A percentile compares a stretch with the other conserved stretches of the same genome.
These are phyloP conservation scores for human DNA, from an alignment of 2,113 vertebrate genomes.

Conservation along the genomic window DNA sequence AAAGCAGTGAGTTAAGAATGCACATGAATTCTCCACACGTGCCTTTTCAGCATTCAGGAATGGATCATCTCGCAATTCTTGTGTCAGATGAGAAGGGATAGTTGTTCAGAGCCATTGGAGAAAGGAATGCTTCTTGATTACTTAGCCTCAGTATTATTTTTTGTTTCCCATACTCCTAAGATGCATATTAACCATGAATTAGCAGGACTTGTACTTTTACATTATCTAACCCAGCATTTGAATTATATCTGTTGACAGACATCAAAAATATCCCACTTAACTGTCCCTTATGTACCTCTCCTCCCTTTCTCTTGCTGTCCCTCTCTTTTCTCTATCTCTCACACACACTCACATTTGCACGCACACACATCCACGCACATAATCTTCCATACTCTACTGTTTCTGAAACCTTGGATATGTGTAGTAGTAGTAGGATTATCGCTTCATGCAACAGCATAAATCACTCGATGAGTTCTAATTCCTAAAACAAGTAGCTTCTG, in stretches of 20 bases:
- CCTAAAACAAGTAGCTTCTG: background rate
- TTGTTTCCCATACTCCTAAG: background rate
- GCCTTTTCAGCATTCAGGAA: background rate
- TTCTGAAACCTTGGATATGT: background rate
- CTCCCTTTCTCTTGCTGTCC: rapidly evolving
- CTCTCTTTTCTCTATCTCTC: background rate
- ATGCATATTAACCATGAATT: background rate
- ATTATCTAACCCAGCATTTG: background rate
- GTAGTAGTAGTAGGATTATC: background rate
- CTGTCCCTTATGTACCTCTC: background rate
- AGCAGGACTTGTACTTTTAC: background rate
- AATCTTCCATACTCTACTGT: background rate
- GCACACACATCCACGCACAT: background rate
- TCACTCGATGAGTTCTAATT: background rate
- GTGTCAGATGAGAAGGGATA: background rate
- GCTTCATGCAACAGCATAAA: background rate
- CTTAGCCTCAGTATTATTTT: background rate
- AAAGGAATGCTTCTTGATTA: background rate
- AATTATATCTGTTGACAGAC: background rate
- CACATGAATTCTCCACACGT: background rate
- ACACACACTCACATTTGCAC: background rate
- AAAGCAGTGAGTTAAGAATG: background rate
- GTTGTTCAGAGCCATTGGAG: background rate
- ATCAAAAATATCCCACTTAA: background rate
- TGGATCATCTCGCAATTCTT: background rate